Evolutionary conservation across 2,113 vertebrate genomes (phyloP).

Genomic region (Notothenia rossii): DNA sequence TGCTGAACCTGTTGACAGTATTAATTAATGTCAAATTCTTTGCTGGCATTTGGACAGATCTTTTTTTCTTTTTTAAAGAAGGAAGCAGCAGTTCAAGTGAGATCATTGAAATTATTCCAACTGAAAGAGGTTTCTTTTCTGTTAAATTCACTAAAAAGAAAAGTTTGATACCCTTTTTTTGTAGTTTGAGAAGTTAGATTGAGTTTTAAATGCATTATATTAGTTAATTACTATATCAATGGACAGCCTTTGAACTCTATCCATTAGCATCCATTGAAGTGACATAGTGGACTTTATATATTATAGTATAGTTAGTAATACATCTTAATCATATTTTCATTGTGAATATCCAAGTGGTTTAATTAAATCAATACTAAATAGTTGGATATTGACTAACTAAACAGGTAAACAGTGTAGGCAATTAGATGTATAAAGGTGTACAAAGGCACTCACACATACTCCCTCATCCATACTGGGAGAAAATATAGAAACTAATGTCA

Average conservation of each 20-base stretch:
- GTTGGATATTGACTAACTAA: not conserved
- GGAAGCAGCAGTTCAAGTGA: not conserved
- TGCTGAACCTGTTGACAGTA: constrained; percentile 19
- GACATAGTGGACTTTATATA: too few species aligned
- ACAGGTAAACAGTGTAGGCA: not conserved
- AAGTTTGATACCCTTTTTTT: constrained; percentile 62
- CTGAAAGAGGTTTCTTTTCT: constrained; percentile 44
- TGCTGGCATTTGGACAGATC: not conserved
- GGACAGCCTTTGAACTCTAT: constrained; percentile 1
- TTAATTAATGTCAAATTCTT: not conserved
- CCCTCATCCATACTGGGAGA: not conserved
- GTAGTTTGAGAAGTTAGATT: not conserved
- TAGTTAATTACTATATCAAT: constrained; percentile 48
- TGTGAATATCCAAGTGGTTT: not conserved
- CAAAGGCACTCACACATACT: not conserved
- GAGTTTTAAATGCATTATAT: constrained; percentile 27
- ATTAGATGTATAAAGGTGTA: not conserved
- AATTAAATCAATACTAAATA: not conserved
- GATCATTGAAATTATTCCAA: constrained; percentile 52
- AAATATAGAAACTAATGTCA: not conserved
- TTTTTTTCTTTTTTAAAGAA: not conserved
- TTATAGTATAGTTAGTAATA: too few species aligned
- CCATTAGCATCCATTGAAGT: too few species aligned
- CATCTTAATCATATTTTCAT: not conserved
- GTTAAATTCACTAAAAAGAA: constrained; percentile 37